Evolutionary conservation across 2,888 invertebrate genomes (phyloP).

Genomic region (Andrena minutula): DNA sequence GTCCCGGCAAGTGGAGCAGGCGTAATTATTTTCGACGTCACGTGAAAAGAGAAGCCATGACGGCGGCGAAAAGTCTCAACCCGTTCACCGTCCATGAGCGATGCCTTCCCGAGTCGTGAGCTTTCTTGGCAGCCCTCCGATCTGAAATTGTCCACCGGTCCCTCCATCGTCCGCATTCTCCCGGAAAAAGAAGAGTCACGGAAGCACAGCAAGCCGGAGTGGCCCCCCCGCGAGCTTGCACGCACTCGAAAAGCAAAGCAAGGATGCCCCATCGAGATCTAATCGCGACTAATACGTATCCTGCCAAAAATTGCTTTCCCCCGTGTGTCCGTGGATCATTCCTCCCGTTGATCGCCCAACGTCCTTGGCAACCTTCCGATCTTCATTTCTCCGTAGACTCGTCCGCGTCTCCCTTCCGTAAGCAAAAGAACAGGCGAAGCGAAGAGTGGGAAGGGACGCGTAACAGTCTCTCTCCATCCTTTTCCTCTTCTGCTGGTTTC

Average conservation of each 20-base stretch:
- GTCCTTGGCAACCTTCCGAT: constrained; percentile 52
- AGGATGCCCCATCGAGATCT: constrained; percentile 44
- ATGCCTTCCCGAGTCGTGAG: constrained; percentile 34
- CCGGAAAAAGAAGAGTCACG: not conserved
- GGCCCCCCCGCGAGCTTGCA: not conserved
- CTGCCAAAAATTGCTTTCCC: constrained; percentile 58
- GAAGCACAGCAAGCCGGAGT: not conserved
- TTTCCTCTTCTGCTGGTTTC: not conserved
- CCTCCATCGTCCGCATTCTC: not conserved
- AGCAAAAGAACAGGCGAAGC: not conserved
- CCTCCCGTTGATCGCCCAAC: constrained; percentile 32
- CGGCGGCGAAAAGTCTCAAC: constrained; percentile 2
- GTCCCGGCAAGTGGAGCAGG: not conserved
- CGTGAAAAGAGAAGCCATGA: not conserved
- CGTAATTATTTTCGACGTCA: constrained; percentile 1
- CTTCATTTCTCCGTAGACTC: constrained; percentile 24
- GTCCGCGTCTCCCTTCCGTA: not conserved
- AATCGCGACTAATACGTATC: constrained; percentile 58
- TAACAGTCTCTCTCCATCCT: constrained; percentile 35
- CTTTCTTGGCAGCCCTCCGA: constrained; percentile 50
- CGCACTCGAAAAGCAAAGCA: constrained; percentile 34
- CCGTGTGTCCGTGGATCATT: constrained; percentile 28
- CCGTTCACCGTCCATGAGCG: constrained; percentile 20
- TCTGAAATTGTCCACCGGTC: constrained; percentile 41
- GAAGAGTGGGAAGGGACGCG: not conserved